Evolutionary conservation across 2,888 invertebrate genomes (phyloP).

Genomic region (Dasypogon diadema): DNA sequence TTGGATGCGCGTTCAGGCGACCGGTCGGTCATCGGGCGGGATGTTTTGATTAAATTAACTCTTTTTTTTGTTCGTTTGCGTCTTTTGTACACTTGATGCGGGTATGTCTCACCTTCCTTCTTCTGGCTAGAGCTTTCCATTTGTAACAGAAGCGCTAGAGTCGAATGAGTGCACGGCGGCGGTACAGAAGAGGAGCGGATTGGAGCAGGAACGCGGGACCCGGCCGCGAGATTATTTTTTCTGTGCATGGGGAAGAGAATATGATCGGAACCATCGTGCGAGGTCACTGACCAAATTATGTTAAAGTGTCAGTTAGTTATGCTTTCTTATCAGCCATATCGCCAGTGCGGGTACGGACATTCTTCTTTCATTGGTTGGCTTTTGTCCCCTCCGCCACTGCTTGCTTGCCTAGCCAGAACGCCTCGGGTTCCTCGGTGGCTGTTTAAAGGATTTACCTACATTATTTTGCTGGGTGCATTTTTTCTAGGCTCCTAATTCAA

Average conservation of each 20-base stretch:
- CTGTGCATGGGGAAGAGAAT: constrained; percentile 26
- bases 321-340: background rate
- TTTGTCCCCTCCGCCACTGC: no score
- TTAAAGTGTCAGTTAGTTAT: constrained; percentile 37
- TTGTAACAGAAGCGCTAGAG: background rate
- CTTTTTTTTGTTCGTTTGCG: constrained; percentile 21
- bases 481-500: constrained; percentile 47
- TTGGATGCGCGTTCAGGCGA: background rate
- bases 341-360: background rate
- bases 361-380: no score
- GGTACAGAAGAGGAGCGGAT: background rate
- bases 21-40: constrained; percentile 46
- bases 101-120: constrained; percentile 32
- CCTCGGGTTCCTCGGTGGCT: constrained; percentile 9
- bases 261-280: constrained; percentile 24
- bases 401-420: no score
- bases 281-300: constrained; percentile 47
- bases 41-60: constrained; percentile 48
- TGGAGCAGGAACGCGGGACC: constrained; percentile 43
- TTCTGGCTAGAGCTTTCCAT: constrained; percentile 24
- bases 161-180: no score
- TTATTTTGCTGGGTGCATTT: constrained; percentile 29
- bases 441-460: constrained; percentile 48
- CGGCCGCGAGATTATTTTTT: no score
- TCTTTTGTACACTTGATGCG: constrained; percentile 24